These are phyloP conservation scores for Entelurus aequoreus DNA, from an alignment of 2,113 vertebrate genomes.

Conservation along the genomic window DNA sequence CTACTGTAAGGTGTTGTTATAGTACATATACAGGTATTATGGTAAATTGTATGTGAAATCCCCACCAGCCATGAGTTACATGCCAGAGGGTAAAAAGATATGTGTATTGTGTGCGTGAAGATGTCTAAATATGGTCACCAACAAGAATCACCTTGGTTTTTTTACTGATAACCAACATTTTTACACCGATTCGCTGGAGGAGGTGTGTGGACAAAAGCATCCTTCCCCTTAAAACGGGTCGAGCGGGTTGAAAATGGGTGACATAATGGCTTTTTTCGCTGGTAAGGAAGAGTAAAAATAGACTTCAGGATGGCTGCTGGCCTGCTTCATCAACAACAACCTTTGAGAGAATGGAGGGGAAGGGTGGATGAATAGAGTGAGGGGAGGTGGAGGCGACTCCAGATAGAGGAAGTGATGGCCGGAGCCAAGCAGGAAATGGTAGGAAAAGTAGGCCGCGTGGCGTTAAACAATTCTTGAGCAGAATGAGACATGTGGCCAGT, in stretches of 20 bases:
- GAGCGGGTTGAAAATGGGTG: not conserved
- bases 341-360: slow-evolving; percentile 5
- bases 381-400: slow-evolving; percentile 14
- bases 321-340: slow-evolving; percentile 29
- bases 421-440: slow-evolving; percentile 35
- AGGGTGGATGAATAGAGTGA: not conserved
- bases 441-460: slow-evolving; percentile 51
- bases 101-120: not conserved
- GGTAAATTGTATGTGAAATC: not conserved
- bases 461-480: slow-evolving; percentile 28
- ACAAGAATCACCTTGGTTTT: slow-evolving; percentile 19
- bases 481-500: not conserved
- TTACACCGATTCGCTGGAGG: slow-evolving; percentile 7
- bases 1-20: not conserved
- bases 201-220: not conserved
- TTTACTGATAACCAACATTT: slow-evolving; percentile 16
- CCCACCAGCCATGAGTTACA: not conserved
- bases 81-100: not conserved
- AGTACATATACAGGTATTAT: not conserved
- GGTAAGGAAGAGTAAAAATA: slow-evolving; percentile 45
- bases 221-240: not conserved
- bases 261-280: slow-evolving; percentile 19
- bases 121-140: slow-evolving; percentile 42
- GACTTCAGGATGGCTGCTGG: slow-evolving; percentile 17
- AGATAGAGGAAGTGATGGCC: slow-evolving; percentile 32